These are phyloP conservation scores for zebrafish (Danio rerio) DNA, from an alignment of 2,113 vertebrate species.

Conservation along the genomic window DNA sequence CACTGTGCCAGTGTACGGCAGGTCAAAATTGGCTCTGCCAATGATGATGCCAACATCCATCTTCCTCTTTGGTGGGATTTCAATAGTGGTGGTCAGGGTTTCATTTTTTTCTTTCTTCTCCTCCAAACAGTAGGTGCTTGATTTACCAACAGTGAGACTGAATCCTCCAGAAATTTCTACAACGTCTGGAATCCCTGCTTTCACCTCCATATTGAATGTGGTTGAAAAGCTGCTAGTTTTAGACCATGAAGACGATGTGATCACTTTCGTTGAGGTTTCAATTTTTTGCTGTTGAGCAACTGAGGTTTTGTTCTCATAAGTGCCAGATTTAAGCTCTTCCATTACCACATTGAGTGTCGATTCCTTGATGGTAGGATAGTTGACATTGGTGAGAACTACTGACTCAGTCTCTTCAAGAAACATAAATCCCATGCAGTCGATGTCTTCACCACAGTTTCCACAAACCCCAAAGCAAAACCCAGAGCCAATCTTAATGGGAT, in stretches of 20 bases:
- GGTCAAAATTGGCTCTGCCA: slow-evolving; percentile 24
- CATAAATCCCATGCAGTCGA: slow-evolving; percentile 41
- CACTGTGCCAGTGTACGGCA: slow-evolving; percentile 39
- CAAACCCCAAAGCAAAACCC: too few species aligned
- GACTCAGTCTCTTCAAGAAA: slow-evolving; percentile 54
- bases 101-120: not conserved
- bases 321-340: slow-evolving; percentile 46
- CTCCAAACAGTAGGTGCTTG: not conserved
- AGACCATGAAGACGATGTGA: slow-evolving; percentile 51
- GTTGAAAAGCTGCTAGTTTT: slow-evolving; percentile 4
- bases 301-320: slow-evolving; percentile 13
- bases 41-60: slow-evolving; percentile 41
- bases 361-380: not conserved
- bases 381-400: not conserved
- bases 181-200: slow-evolving; percentile 42
- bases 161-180: not conserved
- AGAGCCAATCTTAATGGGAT: too few species aligned
- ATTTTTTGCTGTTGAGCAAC: slow-evolving; percentile 10
- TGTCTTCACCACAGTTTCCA: slow-evolving; percentile 34
- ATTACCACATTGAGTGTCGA: slow-evolving; percentile 1
- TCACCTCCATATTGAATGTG: slow-evolving; percentile 10
- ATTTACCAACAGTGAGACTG: not conserved
- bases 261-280: slow-evolving; percentile 36
- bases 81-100: too few species aligned
- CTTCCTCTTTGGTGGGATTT: too few species aligned